A percentile compares a stretch with the other conserved stretches of the same genome.
Evolutionary conservation across 2,797 vertebrate species (phyloP).

Genomic region (Gambusia yucatana): DNA sequence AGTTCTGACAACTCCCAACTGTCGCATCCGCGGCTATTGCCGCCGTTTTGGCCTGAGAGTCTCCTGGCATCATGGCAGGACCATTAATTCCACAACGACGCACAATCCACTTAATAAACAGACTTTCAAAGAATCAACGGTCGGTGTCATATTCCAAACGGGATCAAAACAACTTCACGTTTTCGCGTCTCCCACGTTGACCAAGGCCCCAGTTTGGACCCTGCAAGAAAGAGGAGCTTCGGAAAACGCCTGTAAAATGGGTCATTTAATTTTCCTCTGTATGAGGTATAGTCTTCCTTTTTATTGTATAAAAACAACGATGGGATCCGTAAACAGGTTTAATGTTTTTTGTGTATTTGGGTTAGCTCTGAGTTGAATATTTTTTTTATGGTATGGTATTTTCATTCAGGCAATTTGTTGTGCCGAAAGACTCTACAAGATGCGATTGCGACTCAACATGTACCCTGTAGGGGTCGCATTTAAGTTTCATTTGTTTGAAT

Average conservation of each 20-base stretch:
- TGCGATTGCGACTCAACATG: not conserved
- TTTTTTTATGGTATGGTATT: not conserved
- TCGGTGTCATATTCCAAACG: not conserved
- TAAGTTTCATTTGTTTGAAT: not conserved
- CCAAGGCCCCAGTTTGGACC: slow-evolving; percentile 75
- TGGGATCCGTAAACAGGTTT: not conserved
- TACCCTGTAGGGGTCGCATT: not conserved
- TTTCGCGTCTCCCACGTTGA: slow-evolving; percentile 80
- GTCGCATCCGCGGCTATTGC: slow-evolving; percentile 82
- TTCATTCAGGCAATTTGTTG: slow-evolving; percentile 16
- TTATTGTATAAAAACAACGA: not conserved
- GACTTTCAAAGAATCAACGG: not conserved
- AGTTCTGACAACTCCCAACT: slow-evolving; percentile 85
- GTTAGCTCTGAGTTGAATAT: too few relatives aligned
- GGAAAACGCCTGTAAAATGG: slow-evolving; percentile 40
- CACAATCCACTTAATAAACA: not conserved
- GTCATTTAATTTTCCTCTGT: not conserved
- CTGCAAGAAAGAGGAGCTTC: not conserved
- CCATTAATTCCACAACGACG: not conserved
- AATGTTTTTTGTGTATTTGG: not conserved
- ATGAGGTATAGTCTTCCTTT: not conserved
- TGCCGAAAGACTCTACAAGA: too few relatives aligned
- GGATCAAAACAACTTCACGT: slow-evolving; percentile 74
- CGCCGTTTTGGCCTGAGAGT: slow-evolving; percentile 82
- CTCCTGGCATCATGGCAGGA: slow-evolving; percentile 93